Percentiles rank a stretch among this genome's conserved stretches.
Conservation (phyloP, 1,140 invertebrate species). For the Marisa cornuarietis region DNA sequence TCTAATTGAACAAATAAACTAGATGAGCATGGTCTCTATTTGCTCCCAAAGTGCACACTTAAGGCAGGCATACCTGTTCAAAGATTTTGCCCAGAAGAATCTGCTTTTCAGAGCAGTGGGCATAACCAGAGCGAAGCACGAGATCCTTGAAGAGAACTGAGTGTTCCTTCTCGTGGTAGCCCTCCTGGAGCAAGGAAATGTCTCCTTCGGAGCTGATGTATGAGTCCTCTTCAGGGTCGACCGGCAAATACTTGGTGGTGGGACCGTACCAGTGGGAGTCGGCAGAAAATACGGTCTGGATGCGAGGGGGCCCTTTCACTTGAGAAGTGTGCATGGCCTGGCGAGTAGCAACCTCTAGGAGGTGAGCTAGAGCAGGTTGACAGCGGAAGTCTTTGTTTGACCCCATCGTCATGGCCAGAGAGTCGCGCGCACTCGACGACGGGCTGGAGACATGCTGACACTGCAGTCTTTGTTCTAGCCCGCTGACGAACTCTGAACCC, state of each 20-base stretch:
- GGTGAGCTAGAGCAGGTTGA: slow-evolving; percentile 10
- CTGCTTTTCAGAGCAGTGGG: slow-evolving; percentile 20
- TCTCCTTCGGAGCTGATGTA: slow-evolving; percentile 18
- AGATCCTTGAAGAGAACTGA: slow-evolving; percentile 15
- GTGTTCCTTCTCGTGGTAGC: not conserved
- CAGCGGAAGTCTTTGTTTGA: slow-evolving; percentile 18
- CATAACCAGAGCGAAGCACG: not conserved
- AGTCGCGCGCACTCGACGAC: too few relatives aligned
- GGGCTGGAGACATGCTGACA: too few relatives aligned
- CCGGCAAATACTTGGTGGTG: not conserved
- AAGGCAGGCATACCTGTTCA: slow-evolving; percentile 8
- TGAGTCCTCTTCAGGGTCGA: slow-evolving; percentile 10
- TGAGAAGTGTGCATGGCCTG: slow-evolving; percentile 22
- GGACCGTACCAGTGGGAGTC: not conserved
- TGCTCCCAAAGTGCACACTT: not conserved
- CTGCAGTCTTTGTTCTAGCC: too few relatives aligned
- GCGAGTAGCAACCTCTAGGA: slow-evolving; percentile 16
- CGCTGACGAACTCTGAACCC: too few relatives aligned
- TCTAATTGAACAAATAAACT: too few relatives aligned
- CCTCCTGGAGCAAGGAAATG: slow-evolving; percentile 2
- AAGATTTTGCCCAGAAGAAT: slow-evolving; percentile 23
- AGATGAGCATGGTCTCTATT: too few relatives aligned
- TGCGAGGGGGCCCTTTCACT: slow-evolving; percentile 1
- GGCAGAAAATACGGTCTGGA: not conserved
- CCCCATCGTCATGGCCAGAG: not conserved